Percentiles rank a stretch among this genome's conserved stretches.
These are phyloP conservation scores for Halyomorpha halys DNA, from an alignment of 1,140 invertebrate genomes.

Conservation along the genomic window DNA sequence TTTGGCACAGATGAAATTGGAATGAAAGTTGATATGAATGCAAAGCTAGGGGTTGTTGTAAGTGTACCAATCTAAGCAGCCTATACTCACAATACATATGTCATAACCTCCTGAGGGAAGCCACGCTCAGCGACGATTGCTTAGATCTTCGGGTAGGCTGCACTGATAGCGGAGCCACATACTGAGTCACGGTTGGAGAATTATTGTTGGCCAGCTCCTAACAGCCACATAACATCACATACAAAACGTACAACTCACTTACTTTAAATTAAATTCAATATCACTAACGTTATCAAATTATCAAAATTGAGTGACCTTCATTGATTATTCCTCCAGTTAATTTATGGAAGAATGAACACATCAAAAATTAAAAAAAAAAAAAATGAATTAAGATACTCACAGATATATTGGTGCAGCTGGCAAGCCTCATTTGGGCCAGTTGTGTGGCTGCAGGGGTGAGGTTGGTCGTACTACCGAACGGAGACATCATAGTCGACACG, in stretches of 20 bases:
- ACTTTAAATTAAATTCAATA: no score
- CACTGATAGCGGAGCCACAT: slow-evolving; percentile 55
- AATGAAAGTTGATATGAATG: no score
- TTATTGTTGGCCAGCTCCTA: slow-evolving; percentile 44
- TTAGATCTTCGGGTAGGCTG: slow-evolving; percentile 67
- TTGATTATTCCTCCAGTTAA: no score
- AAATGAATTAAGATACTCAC: slow-evolving; percentile 44
- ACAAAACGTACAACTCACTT: no score
- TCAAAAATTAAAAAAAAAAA: no score
- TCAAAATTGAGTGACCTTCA: no score
- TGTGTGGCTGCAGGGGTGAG: slow-evolving; percentile 61
- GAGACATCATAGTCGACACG: slow-evolving; percentile 89
- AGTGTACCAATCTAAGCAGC: slow-evolving; percentile 14
- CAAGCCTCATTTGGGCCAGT: slow-evolving; percentile 68
- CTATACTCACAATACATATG: slow-evolving; percentile 26
- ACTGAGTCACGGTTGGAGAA: slow-evolving; percentile 47
- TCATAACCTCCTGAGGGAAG: slow-evolving; percentile 42
- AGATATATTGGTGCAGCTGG: slow-evolving; percentile 73
- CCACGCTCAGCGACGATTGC: slow-evolving; percentile 46
- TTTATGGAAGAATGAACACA: no score
- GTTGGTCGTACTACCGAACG: slow-evolving; percentile 68
- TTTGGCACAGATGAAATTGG: no score
- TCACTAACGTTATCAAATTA: no score
- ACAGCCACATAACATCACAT: no score
- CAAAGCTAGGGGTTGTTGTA: no score